Base-by-base conservation (phyloP, 2,888 invertebrate species). In the Mycalesis mineus region DNA sequence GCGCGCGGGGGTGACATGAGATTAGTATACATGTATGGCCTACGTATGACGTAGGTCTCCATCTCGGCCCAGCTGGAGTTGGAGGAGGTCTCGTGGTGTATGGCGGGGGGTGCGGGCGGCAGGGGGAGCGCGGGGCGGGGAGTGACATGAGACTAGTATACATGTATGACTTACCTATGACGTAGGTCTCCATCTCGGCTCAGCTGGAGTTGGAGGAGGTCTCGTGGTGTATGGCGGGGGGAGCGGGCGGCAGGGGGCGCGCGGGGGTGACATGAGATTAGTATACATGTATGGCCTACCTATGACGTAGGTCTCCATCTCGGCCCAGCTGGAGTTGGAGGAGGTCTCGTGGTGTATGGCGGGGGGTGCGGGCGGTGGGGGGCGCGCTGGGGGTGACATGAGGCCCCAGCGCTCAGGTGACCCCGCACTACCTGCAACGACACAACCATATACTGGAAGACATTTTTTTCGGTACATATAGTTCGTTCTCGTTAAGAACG, bases 1-100 rank as follows among this genome's bases (percentile, higher is more conserved):
- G 74, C 39, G 81, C 77, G 7, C 88, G 80, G 15, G 0, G 90
- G 88, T 0, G 90, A 89, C 87, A 88, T 88, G 80, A 89, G 80
- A n/a, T n/a, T n/a, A n/a, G n/a, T n/a, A n/a, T n/a, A n/a, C n/a
- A n/a, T n/a, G n/a, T n/a, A n/a, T n/a, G n/a, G n/a, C n/a, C n/a
- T n/a, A n/a, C n/a, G n/a, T 68, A 97, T 96, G 59, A 98, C 94
- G 69, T 95, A 95, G 0, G 94, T 94, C 79, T 97, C 95, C 91
- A 97, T 92, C 82, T 97, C 96, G 0, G 95, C 95, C 97, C 97
- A 98, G 57, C 95, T 96, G 51, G 96, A 97, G 85, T 96, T 97
- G 75, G 95, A n/a, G n/a, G n/a, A 91, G 70, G 94, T 94, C 70
- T 85, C 84, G 68, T 80, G 79, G 0, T 65, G 66, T 52, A 2